Percentiles rank a stretch among this genome's conserved stretches.
Conservation (phyloP, 2,797 vertebrate species). For the Sebastes minor region DNA sequence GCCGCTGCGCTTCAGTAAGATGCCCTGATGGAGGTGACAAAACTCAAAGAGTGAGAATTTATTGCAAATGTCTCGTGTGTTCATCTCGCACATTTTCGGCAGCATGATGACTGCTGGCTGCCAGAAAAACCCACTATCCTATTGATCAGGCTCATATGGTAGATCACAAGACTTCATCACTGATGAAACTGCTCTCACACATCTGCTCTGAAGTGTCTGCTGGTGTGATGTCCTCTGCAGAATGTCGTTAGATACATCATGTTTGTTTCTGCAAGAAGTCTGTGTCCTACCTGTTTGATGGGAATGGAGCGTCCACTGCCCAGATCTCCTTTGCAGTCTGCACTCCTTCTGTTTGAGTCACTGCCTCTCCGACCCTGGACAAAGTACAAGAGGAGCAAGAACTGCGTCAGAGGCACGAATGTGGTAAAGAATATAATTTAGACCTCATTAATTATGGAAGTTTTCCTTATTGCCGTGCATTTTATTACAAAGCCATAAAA, state of each 20-base stretch:
- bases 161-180: conserved; percentile 36
- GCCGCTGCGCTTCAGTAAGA: conserved; percentile 92
- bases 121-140: conserved; percentile 47
- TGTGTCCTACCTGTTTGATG: conserved; percentile 89
- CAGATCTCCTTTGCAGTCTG: conserved; percentile 88
- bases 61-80: conserved; percentile 25
- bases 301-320: conserved; percentile 90
- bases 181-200: conserved; percentile 46
- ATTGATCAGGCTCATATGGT: conserved; percentile 39
- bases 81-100: conserved; percentile 29
- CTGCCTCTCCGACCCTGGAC: conserved; percentile 91
- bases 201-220: conserved; percentile 29
- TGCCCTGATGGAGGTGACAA: conserved; percentile 80
- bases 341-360: conserved; percentile 91
- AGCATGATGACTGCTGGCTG: conserved; percentile 25
- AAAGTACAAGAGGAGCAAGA: neutral
- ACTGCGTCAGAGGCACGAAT: conserved; percentile 10
- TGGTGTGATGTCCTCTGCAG: conserved; percentile 26
- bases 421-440: neutral
- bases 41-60: conserved; percentile 28
- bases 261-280: conserved; percentile 25
- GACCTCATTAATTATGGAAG: neutral
- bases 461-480: neutral
- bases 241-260: conserved; percentile 34
- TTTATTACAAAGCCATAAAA: neutral